These are phyloP conservation scores for Darevskia nairensis DNA, from an alignment of 2,797 vertebrate species.

Conservation along the genomic window DNA sequence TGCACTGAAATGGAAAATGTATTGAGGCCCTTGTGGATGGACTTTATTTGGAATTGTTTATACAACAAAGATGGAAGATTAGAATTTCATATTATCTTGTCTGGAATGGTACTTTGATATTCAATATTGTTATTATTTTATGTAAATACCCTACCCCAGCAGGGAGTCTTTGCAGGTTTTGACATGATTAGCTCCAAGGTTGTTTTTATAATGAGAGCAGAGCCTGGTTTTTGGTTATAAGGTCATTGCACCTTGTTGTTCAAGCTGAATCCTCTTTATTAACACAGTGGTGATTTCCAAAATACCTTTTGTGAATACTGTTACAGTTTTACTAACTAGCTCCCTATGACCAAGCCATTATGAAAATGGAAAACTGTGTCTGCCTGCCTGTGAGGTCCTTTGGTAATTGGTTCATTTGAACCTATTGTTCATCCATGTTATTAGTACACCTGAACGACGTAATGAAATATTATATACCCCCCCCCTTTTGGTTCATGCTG, in stretches of 20 bases:
- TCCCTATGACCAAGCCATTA: slow-evolving; percentile 16
- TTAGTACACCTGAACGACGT: slow-evolving; percentile 26
- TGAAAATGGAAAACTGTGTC: slow-evolving; percentile 20
- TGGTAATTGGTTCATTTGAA: slow-evolving; percentile 38
- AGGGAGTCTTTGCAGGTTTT: slow-evolving; percentile 48
- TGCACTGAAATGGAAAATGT: not conserved
- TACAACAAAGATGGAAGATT: slow-evolving; percentile 42
- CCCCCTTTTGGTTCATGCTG: slow-evolving; percentile 45
- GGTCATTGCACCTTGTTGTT: slow-evolving; percentile 40
- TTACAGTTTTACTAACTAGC: slow-evolving; percentile 6
- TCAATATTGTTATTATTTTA: slow-evolving; percentile 62
- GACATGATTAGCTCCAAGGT: slow-evolving; percentile 35
- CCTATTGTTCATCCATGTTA: slow-evolving; percentile 9
- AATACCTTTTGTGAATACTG: slow-evolving; percentile 27
- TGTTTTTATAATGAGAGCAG: slow-evolving; percentile 56
- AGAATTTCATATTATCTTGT: slow-evolving; percentile 59
- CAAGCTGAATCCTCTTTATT: slow-evolving; percentile 47
- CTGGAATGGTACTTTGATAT: slow-evolving; percentile 46
- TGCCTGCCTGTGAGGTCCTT: slow-evolving; percentile 42
- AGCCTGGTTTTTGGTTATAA: slow-evolving; percentile 42
- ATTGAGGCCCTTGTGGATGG: slow-evolving; percentile 23
- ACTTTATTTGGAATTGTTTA: slow-evolving; percentile 50
- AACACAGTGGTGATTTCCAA: slow-evolving; percentile 50
- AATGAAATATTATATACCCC: slow-evolving; percentile 40
- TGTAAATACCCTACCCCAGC: slow-evolving; percentile 47